A percentile compares a stretch with the other conserved stretches of the same genome.
phyloP scores from a whole-genome alignment of 2,888 invertebrate genomes.

The Sialis fuliginosa region DNA sequence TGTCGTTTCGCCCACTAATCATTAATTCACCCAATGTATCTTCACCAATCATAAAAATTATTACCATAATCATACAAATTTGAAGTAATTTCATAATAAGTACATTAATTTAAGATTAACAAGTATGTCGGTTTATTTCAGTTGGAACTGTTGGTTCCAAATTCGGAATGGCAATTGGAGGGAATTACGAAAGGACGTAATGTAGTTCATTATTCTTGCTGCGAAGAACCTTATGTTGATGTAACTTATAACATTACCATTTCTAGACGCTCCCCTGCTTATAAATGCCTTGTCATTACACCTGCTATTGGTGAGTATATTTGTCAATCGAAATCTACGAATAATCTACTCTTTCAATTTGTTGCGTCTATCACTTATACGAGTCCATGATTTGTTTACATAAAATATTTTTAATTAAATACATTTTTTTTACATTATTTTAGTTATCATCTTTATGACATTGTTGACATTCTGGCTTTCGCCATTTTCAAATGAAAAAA shows the following conservation, averaged over 20 bases:
- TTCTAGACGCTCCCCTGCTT: conserved; percentile 36
- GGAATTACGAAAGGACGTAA: conserved; percentile 23
- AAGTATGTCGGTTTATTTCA: conserved; percentile 11
- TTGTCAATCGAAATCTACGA: too few species aligned
- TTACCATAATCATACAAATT: too few species aligned
- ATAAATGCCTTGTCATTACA: conserved; percentile 39
- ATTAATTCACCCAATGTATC: too few species aligned
- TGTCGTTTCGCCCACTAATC: too few species aligned
- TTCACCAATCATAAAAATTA: too few species aligned
- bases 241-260: conserved; percentile 32
- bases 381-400: too few species aligned
- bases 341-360: too few species aligned
- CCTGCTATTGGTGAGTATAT: conserved; percentile 42
- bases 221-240: conserved; percentile 34
- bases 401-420: background rate
- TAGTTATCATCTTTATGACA: conserved; percentile 40
- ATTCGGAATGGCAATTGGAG: conserved; percentile 31
- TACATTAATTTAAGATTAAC: too few species aligned
- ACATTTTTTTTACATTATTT: conserved; percentile 14
- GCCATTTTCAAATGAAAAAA: conserved; percentile 45
- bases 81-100: too few species aligned
- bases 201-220: conserved; percentile 30
- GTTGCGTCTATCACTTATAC: too few species aligned
- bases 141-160: conserved; percentile 18
- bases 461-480: conserved; percentile 46